Percentiles rank a stretch among this genome's conserved stretches.
Conservation (phyloP, 2,797 vertebrate genomes). For the Fratercula arctica region DNA sequence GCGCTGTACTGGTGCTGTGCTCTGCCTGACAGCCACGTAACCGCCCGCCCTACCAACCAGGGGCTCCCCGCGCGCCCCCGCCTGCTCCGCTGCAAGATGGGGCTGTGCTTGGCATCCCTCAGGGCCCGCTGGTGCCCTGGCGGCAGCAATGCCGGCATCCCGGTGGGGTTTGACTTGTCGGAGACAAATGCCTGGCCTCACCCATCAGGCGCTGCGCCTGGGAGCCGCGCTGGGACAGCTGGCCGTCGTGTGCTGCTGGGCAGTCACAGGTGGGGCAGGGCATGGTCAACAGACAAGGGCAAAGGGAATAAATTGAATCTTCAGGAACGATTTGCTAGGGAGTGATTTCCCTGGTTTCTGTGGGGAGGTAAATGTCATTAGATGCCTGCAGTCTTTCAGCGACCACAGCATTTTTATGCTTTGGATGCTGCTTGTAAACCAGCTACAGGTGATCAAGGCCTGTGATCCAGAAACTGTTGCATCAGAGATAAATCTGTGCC, state of each 20-base stretch:
- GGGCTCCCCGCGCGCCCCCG: fast-evolving
- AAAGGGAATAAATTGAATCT: neutral
- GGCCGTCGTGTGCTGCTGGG: fast-evolving
- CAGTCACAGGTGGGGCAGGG: neutral
- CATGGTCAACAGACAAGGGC: too few relatives aligned
- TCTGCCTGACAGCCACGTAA: neutral
- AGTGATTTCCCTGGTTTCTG: neutral
- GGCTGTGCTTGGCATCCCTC: neutral
- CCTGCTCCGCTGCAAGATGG: neutral
- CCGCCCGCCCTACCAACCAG: too few relatives aligned
- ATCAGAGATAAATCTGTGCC: neutral
- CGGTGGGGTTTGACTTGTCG: neutral
- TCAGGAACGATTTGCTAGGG: neutral
- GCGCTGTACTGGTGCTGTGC: fast-evolving
- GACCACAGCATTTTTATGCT: neutral
- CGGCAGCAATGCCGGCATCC: neutral
- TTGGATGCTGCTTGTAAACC: neutral
- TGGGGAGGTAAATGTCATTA: neutral
- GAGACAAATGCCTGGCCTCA: neutral
- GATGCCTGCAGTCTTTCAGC: neutral
- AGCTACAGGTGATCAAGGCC: neutral
- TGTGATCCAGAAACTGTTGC: neutral
- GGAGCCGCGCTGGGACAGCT: neutral
- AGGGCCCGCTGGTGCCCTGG: neutral
- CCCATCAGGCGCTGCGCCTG: fast-evolving